Conservation (phyloP, 2,113 vertebrate species). For the Sus scrofa region T2T-Sscrofa CM000819.6:36890501-36891000, state of each 20-base stretch:
- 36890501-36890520: neutral
- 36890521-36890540: constrained; percentile 17
- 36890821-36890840: neutral
- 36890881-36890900: neutral
- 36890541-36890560: neutral
- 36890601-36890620: no score
- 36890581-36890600: no score
- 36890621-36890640: no score
- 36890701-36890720: no score
- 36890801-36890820: neutral
- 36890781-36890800: neutral
- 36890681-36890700: no score
- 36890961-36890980: neutral
- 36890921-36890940: neutral
- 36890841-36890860: neutral
- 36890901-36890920: neutral
- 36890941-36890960: neutral
- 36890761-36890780: no score
- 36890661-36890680: no score
- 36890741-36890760: no score
- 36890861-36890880: constrained; percentile 12
- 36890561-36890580: neutral
- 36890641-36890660: no score
- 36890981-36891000: neutral
- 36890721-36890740: no score